phyloP scores from a whole-genome alignment of 2,888 invertebrate species.

The Amphipyra berbera region DNA sequence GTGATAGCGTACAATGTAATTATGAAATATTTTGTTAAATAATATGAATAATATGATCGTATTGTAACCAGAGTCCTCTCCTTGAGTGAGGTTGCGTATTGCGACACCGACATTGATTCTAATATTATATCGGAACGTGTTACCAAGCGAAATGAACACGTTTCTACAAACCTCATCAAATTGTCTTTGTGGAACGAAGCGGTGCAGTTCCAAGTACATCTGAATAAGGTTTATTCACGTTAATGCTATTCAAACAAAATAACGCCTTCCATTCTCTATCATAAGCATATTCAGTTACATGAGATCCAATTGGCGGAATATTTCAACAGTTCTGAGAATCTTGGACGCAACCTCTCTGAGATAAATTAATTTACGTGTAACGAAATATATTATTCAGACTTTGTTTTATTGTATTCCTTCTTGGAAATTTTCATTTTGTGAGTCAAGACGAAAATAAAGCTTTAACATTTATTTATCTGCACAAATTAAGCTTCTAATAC shows the following conservation, averaged over 20 bases:
- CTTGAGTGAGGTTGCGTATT: conserved; percentile 59
- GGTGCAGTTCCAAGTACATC: neutral
- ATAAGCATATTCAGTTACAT: neutral
- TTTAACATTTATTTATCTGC: conserved; percentile 7
- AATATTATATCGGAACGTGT: conserved; percentile 41
- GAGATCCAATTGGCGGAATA: conserved; percentile 17
- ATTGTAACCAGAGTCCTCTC: conserved; percentile 54
- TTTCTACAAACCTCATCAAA: conserved; percentile 10
- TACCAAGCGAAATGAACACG: conserved; percentile 23
- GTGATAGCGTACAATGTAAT: conserved; percentile 17
- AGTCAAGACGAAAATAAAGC: conserved; percentile 6
- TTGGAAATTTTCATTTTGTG: conserved; percentile 1
- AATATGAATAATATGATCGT: conserved; percentile 30
- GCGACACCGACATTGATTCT: conserved; percentile 49
- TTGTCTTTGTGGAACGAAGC: conserved; percentile 9
- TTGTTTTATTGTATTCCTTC: conserved; percentile 25
- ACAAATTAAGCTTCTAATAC: conserved; percentile 1
- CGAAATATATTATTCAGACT: conserved; percentile 16
- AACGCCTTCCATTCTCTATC: neutral
- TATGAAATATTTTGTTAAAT: conserved; percentile 29
- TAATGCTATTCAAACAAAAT: neutral
- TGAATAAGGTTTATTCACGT: conserved; percentile 1
- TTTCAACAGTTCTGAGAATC: conserved; percentile 1
- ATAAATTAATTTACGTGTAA: conserved; percentile 12
- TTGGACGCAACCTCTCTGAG: neutral